phyloP scores from a whole-genome alignment of 2,888 invertebrate genomes.

The Leptinotarsa peninsularis region DNA sequence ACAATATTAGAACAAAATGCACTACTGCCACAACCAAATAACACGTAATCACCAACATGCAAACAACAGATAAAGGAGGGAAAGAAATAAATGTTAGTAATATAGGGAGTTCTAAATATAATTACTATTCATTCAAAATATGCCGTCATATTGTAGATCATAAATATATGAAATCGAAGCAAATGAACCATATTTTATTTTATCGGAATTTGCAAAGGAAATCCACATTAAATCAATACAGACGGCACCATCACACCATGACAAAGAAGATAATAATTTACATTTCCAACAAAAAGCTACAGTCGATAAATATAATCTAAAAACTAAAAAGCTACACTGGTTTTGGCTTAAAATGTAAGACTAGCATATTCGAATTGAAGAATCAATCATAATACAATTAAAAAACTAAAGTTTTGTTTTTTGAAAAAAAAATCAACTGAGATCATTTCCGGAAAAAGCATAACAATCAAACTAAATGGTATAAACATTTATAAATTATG shows the following conservation, averaged over 20 bases:
- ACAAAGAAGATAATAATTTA: conserved; percentile 30
- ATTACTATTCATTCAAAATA: conserved; percentile 4
- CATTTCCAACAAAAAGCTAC: conserved; percentile 50
- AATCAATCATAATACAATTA: conserved; percentile 5
- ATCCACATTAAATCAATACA: not conserved
- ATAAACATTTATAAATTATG: not conserved
- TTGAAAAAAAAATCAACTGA: not conserved
- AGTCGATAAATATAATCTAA: conserved; percentile 27
- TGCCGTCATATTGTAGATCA: conserved; percentile 8
- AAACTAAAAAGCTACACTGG: conserved; percentile 38
- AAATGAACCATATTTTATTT: not conserved
- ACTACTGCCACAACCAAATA: conserved; percentile 34
- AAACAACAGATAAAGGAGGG: conserved; percentile 23
- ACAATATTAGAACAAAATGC: conserved; percentile 35
- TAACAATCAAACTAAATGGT: not conserved
- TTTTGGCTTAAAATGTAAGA: conserved; percentile 33
- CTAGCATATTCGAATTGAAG: conserved; percentile 26
- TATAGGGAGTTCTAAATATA: conserved; percentile 14
- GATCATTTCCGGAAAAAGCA: not conserved
- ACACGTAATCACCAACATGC: conserved; percentile 21
- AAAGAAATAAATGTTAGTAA: conserved; percentile 8
- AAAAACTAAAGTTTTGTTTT: not conserved
- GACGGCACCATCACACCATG: not conserved
- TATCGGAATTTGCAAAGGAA: not conserved
- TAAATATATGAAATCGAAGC: not conserved